Conservation (phyloP, 2,113 vertebrate genomes). For the Phycodurus eques region DNA sequence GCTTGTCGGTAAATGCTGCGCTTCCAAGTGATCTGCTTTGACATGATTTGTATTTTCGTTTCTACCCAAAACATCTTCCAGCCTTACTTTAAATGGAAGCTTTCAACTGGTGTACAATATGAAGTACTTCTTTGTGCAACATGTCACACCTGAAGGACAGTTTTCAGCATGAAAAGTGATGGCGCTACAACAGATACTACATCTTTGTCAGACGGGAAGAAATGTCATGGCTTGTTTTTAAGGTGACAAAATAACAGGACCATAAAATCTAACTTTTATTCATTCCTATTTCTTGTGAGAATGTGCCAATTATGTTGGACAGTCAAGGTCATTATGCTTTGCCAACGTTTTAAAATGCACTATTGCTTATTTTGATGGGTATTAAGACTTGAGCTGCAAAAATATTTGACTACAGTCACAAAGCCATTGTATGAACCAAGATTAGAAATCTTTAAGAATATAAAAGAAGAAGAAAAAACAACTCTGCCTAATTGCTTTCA, state of each 20-base stretch:
- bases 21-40: slow-evolving; percentile 8
- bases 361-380: slow-evolving; percentile 3
- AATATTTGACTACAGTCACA: neutral
- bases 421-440: neutral
- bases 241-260: neutral
- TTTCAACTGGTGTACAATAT: slow-evolving; percentile 2
- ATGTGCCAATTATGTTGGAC: neutral
- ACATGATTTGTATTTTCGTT: slow-evolving; percentile 13
- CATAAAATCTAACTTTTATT: neutral
- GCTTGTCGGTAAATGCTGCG: neutral
- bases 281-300: neutral
- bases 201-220: neutral
- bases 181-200: neutral
- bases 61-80: neutral
- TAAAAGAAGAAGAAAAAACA: slow-evolving; percentile 39
- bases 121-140: neutral
- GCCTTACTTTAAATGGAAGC: slow-evolving; percentile 4
- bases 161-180: neutral
- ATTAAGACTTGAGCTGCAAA: neutral
- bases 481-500: slow-evolving; percentile 67
- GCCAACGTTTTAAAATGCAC: neutral
- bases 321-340: neutral
- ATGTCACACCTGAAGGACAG: neutral
- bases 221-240: neutral
- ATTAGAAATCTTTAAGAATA: slow-evolving; percentile 46